Percentiles rank a stretch among this genome's conserved stretches.
Evolutionary conservation across 2,888 invertebrate genomes (phyloP).

Genomic region (Xylophagus ater): DNA sequence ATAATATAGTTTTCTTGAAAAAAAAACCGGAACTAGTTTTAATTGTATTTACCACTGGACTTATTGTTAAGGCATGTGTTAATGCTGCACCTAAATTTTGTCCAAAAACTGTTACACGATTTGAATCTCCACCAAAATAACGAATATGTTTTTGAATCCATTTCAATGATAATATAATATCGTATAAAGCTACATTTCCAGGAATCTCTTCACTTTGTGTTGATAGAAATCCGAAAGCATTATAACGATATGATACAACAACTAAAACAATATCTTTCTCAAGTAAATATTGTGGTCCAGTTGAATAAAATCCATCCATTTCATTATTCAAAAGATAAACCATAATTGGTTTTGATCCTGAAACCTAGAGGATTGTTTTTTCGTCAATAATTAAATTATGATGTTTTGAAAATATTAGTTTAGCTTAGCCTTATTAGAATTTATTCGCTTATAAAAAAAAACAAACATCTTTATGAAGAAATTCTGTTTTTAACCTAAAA

Average conservation of each 20-base stretch:
- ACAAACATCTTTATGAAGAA: too few relatives aligned
- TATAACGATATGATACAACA: slow-evolving; percentile 34
- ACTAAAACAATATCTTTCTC: slow-evolving; percentile 34
- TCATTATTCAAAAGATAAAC: slow-evolving; percentile 22
- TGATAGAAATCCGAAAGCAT: slow-evolving; percentile 36
- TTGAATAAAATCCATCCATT: slow-evolving; percentile 18
- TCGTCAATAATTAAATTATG: background rate
- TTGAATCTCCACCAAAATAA: slow-evolving; percentile 37
- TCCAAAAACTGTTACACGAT: slow-evolving; percentile 36
- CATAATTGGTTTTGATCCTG: slow-evolving; percentile 21
- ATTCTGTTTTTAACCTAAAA: too few relatives aligned
- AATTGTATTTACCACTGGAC: slow-evolving; percentile 22
- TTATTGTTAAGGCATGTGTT: slow-evolving; percentile 31
- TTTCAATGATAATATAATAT: slow-evolving; percentile 35
- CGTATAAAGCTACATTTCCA: slow-evolving; percentile 40
- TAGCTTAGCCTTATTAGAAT: background rate
- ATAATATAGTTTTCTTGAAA: background rate
- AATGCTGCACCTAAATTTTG: slow-evolving; percentile 38
- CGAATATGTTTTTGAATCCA: slow-evolving; percentile 38
- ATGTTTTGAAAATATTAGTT: background rate
- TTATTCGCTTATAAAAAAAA: background rate
- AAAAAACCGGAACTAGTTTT: background rate
- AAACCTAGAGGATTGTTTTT: background rate
- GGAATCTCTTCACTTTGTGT: slow-evolving; percentile 34
- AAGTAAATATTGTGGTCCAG: slow-evolving; percentile 24